phyloP scores from a whole-genome alignment of 2,797 vertebrate genomes.

The Acipenser ruthenus region DNA sequence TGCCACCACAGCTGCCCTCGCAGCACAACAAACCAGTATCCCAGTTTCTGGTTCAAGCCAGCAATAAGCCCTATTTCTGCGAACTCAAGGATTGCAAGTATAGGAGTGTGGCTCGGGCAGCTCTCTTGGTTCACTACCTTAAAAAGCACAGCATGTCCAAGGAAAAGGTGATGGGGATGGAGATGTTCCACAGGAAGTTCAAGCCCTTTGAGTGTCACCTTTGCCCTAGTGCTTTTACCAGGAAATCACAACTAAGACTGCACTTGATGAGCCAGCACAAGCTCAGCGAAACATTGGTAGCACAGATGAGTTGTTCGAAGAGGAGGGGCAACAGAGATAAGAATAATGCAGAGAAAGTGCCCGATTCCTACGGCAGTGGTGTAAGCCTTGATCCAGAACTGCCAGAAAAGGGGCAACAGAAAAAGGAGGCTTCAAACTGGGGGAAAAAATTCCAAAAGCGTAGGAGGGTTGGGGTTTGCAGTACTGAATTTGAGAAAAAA shows the following conservation, averaged over 20 bases:
- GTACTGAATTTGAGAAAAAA: slow-evolving; percentile 14
- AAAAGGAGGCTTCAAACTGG: slow-evolving; percentile 25
- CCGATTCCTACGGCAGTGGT: slow-evolving; percentile 26
- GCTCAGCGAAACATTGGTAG: slow-evolving; percentile 54
- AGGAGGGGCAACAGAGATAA: slow-evolving; percentile 45
- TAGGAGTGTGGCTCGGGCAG: slow-evolving; percentile 78
- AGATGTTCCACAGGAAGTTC: slow-evolving; percentile 71
- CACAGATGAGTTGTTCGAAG: slow-evolving; percentile 56
- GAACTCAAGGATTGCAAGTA: slow-evolving; percentile 73
- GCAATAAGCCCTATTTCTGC: slow-evolving; percentile 81
- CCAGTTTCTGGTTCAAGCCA: slow-evolving; percentile 56
- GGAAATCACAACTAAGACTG: slow-evolving; percentile 74
- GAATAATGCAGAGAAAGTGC: slow-evolving; percentile 37
- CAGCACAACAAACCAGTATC: slow-evolving; percentile 8
- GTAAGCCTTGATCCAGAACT: slow-evolving; percentile 11
- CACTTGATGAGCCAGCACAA: slow-evolving; percentile 82
- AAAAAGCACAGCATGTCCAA: slow-evolving; percentile 72
- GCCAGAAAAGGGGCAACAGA: slow-evolving; percentile 20
- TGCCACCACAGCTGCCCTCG: slow-evolving; percentile 5
- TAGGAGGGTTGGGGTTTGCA: too few species aligned
- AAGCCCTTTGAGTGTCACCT: slow-evolving; percentile 89
- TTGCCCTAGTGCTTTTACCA: slow-evolving; percentile 80
- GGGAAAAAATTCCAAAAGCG: slow-evolving; percentile 29
- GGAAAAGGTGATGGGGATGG: slow-evolving; percentile 72
- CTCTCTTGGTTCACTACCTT: slow-evolving; percentile 81